phyloP scores from a whole-genome alignment of 2,888 invertebrate genomes.

The Erebia ligea region DNA sequence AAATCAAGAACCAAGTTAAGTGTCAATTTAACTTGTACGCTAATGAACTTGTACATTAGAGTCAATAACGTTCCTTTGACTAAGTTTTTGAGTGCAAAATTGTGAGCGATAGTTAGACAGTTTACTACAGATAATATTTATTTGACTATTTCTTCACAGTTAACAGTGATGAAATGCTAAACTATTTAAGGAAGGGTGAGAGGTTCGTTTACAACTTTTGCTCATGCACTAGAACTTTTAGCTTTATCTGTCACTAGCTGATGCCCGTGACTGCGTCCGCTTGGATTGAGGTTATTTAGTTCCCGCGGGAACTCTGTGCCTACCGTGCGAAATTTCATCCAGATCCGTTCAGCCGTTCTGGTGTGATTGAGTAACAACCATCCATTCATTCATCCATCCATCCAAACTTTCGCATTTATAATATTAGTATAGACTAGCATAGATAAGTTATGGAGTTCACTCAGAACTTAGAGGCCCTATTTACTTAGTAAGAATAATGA shows the following conservation, averaged over 20 bases:
- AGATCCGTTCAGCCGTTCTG: too few species aligned
- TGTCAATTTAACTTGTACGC: slow-evolving; percentile 65
- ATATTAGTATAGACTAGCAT: too few species aligned
- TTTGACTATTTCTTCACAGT: slow-evolving; percentile 11
- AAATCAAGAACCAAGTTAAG: slow-evolving; percentile 34
- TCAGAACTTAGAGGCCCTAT: too few species aligned
- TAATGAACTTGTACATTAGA: slow-evolving; percentile 44
- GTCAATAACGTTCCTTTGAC: slow-evolving; percentile 55
- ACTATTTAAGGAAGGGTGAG: not conserved
- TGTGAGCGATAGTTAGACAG: slow-evolving; percentile 20
- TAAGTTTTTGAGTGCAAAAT: slow-evolving; percentile 33
- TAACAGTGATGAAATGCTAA: not conserved
- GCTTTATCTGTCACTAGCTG: too few species aligned
- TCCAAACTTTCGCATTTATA: too few species aligned
- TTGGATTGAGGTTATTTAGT: too few species aligned
- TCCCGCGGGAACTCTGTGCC: too few species aligned
- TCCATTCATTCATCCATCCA: too few species aligned
- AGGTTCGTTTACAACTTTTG: not conserved
- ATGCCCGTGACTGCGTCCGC: too few species aligned
- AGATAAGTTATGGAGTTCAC: not conserved
- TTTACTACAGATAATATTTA: slow-evolving; percentile 13
- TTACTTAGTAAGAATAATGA: too few species aligned
- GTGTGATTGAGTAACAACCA: too few species aligned
- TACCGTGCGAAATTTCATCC: too few species aligned
- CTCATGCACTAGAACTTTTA: not conserved